phyloP scores from a whole-genome alignment of 2,888 invertebrate species.

The Eilema depressum region DNA sequence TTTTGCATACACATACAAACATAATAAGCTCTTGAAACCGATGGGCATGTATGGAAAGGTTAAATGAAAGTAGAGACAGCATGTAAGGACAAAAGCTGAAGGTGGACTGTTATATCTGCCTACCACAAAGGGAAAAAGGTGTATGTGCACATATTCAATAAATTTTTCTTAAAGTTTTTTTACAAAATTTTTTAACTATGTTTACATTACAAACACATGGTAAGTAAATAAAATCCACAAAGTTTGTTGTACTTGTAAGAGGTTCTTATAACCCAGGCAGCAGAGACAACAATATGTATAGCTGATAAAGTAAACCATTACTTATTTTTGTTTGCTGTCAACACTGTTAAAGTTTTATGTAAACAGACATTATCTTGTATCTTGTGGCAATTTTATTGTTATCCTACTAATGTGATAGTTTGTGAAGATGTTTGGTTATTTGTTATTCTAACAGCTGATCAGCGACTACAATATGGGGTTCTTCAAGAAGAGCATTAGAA shows the following conservation, averaged over 20 bases:
- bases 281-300: conserved; percentile 32
- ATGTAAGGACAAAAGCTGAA: no score
- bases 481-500: no score
- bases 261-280: conserved; percentile 37
- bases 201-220: neutral
- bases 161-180: neutral
- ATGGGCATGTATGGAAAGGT: neutral
- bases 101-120: no score
- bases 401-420: no score
- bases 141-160: no score
- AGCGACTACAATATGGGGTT: no score
- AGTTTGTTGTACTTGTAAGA: conserved; percentile 5
- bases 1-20: neutral
- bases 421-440: no score
- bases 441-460: no score
- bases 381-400: neutral
- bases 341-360: conserved; percentile 21
- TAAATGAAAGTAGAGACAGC: neutral
- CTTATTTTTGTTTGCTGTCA: conserved; percentile 33
- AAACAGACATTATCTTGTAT: neutral
- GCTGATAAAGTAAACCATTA: conserved; percentile 43
- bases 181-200: neutral
- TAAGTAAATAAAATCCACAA: neutral
- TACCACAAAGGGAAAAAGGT: no score
- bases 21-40: neutral